Percentiles rank a stretch among this genome's conserved stretches.
phyloP scores from a whole-genome alignment of 2,888 invertebrate genomes.

The Drosophila picticornis region DNA sequence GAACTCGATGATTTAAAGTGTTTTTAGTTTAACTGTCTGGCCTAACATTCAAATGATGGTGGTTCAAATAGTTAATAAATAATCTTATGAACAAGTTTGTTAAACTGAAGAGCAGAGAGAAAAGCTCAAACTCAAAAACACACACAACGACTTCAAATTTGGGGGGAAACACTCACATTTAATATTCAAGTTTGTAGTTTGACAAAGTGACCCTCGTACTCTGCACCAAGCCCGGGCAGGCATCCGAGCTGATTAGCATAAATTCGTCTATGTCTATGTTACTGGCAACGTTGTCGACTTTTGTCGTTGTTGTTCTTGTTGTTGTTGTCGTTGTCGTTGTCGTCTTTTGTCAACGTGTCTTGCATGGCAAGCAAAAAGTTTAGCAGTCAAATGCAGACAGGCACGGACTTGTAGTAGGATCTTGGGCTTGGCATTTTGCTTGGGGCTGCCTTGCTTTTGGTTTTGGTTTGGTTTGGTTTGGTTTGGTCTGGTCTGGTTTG shows the following conservation, averaged over 20 bases:
- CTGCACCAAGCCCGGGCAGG: conserved; percentile 43
- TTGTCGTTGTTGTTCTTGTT: conserved; percentile 3
- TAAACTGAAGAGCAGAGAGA: not conserved
- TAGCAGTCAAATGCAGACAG: conserved; percentile 52
- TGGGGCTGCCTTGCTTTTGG: conserved; percentile 1
- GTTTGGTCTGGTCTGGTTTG: conserved; percentile 33
- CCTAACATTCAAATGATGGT: not conserved
- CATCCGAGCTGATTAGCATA: conserved; percentile 76
- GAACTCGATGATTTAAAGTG: not conserved
- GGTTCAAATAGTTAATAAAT: not conserved
- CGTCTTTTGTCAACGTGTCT: conserved; percentile 80
- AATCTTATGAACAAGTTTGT: not conserved
- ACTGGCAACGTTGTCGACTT: conserved; percentile 55
- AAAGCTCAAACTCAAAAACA: not conserved
- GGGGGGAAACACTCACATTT: conserved; percentile 22
- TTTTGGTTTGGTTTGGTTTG: conserved; percentile 31
- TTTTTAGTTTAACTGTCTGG: not conserved
- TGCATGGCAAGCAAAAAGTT: conserved; percentile 75
- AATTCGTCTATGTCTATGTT: conserved; percentile 75
- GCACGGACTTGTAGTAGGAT: conserved; percentile 46
- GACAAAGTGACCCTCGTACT: conserved; percentile 37
- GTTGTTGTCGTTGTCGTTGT: conserved; percentile 33
- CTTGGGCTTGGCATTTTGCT: conserved; percentile 28
- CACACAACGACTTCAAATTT: conserved; percentile 21
- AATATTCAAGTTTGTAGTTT: conserved; percentile 35